phyloP scores from a whole-genome alignment of 2,888 invertebrate species.

The Pseudococcus viburni region DNA sequence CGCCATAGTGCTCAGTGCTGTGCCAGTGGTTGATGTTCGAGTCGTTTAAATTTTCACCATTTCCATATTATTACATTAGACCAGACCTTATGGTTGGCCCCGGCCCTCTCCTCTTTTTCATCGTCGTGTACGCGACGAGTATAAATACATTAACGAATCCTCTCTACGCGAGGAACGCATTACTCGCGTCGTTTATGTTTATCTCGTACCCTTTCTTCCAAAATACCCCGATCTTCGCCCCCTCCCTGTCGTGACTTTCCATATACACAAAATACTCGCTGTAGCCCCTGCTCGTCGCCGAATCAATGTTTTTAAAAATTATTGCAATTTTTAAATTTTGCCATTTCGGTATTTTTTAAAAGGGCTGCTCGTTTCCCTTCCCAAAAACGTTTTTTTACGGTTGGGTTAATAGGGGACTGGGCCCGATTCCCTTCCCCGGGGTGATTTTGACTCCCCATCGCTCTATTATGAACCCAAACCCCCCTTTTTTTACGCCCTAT shows the following conservation, averaged over 20 bases:
- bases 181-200: neutral
- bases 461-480: neutral
- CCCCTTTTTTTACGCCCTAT: neutral
- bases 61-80: constrained; percentile 15
- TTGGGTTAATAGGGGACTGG: neutral
- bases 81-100: neutral
- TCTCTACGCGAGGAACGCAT: neutral
- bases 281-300: neutral
- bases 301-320: constrained; percentile 2
- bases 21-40: neutral
- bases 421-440: neutral
- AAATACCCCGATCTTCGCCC: neutral
- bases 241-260: neutral
- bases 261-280: neutral
- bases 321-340: constrained; percentile 25
- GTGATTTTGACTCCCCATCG: neutral
- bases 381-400: neutral
- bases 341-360: neutral
- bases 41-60: neutral
- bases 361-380: neutral
- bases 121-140: neutral
- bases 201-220: neutral
- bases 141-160: neutral
- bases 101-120: neutral
- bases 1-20: neutral